A percentile compares a stretch with the other conserved stretches of the same genome.
These are phyloP conservation scores for Rhinophrynus dorsalis DNA, from an alignment of 2,797 vertebrate genomes.

Conservation along the genomic window DNA sequence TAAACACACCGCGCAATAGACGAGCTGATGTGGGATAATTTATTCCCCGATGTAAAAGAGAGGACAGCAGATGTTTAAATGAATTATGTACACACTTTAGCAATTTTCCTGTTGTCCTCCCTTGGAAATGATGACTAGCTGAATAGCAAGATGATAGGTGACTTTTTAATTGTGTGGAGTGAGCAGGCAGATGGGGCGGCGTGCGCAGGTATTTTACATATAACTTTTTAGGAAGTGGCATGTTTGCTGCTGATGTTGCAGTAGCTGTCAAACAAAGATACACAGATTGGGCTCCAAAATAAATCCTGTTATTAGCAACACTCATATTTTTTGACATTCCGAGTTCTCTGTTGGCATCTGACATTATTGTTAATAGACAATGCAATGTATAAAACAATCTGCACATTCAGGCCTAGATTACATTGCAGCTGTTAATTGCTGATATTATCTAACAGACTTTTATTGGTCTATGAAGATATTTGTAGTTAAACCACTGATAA, in stretches of 20 bases:
- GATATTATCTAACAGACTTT: no score
- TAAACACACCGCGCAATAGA: conserved; percentile 66
- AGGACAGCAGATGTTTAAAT: conserved; percentile 72
- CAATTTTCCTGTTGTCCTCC: conserved; percentile 59
- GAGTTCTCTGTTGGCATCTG: neutral
- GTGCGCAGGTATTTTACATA: neutral
- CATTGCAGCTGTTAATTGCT: no score
- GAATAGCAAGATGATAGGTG: conserved; percentile 16
- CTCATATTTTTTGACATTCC: neutral
- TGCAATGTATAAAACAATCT: no score
- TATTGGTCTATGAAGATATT: no score
- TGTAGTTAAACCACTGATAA: no score
- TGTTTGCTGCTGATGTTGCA: conserved; percentile 20
- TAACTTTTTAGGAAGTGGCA: neutral
- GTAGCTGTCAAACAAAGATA: neutral
- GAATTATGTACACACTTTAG: conserved; percentile 72
- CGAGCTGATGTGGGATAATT: conserved; percentile 68
- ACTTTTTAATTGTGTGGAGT: conserved; percentile 16
- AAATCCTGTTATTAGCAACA: neutral
- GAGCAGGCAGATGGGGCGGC: conserved; percentile 9
- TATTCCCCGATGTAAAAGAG: conserved; percentile 62
- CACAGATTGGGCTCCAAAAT: neutral
- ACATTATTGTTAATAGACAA: neutral
- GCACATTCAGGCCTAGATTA: no score
- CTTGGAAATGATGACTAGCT: conserved; percentile 42